Conservation (phyloP, 1,140 invertebrate genomes). For the Grapholita molesta region DNA sequence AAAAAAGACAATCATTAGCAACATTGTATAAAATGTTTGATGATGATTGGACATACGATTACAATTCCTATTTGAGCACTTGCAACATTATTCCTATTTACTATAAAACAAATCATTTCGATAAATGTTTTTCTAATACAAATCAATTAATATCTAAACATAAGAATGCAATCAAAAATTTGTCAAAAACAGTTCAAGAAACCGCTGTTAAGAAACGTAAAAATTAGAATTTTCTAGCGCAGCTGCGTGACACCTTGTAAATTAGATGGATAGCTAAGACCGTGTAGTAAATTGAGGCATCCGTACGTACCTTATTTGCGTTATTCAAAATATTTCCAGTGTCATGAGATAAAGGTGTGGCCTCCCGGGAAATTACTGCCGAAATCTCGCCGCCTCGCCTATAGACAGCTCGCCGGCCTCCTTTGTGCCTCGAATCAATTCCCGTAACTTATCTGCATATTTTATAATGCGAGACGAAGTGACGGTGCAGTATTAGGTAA, state of each 20-base stretch:
- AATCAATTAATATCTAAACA: no score
- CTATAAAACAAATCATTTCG: no score
- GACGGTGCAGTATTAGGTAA: conserved; percentile 43
- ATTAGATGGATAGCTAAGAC: neutral
- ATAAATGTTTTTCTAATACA: no score
- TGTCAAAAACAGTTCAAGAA: no score
- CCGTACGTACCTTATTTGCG: conserved; percentile 9
- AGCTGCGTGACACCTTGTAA: neutral
- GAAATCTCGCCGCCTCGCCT: conserved; percentile 61
- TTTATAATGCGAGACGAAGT: conserved; percentile 69
- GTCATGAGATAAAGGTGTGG: conserved; percentile 61
- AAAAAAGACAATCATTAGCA: no score
- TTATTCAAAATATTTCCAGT: conserved; percentile 63
- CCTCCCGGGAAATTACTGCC: conserved; percentile 72
- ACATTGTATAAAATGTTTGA: no score
- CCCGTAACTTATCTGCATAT: conserved; percentile 75
- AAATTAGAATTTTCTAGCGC: neutral
- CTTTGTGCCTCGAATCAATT: conserved; percentile 73
- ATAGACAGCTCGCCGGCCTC: conserved; percentile 61
- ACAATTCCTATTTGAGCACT: no score
- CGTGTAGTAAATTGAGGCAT: neutral
- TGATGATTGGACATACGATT: no score
- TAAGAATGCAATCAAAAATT: no score
- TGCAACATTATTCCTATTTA: no score
- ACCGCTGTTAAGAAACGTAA: no score